A percentile compares a stretch with the other conserved stretches of the same genome.
Evolutionary conservation across 2,113 vertebrate species (phyloP).

Genomic region (Strix aluco): DNA sequence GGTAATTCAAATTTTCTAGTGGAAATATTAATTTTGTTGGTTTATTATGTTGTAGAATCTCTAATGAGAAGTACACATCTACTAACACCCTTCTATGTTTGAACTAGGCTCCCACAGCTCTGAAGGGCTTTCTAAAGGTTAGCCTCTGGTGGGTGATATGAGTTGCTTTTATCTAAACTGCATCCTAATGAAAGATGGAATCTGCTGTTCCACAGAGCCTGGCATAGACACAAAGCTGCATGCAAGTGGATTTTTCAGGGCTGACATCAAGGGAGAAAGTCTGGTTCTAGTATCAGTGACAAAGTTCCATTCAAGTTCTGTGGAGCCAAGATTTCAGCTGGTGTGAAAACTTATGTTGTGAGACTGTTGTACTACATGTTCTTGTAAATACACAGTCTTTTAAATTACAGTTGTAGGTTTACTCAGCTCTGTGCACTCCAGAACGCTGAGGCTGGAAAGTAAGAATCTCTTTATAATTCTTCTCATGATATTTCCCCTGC

Average conservation of each 20-base stretch:
- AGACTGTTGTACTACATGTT: accelerated
- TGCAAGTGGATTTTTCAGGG: background rate
- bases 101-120: background rate
- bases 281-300: background rate
- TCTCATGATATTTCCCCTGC: background rate
- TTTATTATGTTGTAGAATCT: background rate
- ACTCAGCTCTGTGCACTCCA: background rate
- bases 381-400: background rate
- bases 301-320: background rate
- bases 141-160: background rate
- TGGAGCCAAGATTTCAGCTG: background rate
- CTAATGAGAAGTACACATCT: background rate
- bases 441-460: background rate
- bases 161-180: background rate
- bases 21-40: background rate
- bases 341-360: background rate
- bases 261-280: background rate
- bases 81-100: background rate
- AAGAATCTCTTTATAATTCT: background rate
- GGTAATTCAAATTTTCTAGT: slow-evolving; percentile 71
- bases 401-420: background rate
- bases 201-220: background rate
- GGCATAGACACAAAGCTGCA: background rate
- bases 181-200: background rate
- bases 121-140: background rate